phyloP scores from a whole-genome alignment of 2,113 vertebrate species.

The Suricata suricatta region DNA sequence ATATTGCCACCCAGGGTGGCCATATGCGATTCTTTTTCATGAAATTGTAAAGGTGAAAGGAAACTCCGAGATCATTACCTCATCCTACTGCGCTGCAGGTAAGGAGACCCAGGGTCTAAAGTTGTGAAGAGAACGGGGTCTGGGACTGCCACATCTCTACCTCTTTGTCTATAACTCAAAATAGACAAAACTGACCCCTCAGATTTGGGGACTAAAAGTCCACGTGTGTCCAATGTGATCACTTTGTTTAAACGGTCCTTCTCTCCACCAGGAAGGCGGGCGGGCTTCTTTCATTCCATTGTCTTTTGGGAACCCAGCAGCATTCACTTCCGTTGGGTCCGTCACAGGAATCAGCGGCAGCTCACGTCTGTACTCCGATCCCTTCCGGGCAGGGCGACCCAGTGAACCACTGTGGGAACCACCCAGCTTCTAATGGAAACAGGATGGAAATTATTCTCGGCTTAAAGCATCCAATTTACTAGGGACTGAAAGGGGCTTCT shows the following conservation, averaged over 20 bases:
- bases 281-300: not conserved
- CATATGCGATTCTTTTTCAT: conserved; percentile 49
- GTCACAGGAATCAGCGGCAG: not conserved
- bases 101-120: not conserved
- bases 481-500: not conserved
- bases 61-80: not conserved
- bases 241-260: not conserved
- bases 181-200: conserved; percentile 26
- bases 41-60: conserved; percentile 46
- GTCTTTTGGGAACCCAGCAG: not conserved
- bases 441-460: conserved; percentile 1
- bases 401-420: conserved; percentile 42
- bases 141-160: conserved; percentile 22
- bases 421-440: conserved; percentile 47
- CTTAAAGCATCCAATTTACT: not conserved
- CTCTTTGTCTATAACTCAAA: conserved; percentile 50
- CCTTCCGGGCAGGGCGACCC: not conserved
- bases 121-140: not conserved
- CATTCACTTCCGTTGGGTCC: not conserved
- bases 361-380: not conserved
- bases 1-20: conserved; percentile 44
- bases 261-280: not conserved
- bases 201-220: conserved; percentile 16
- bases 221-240: conserved; percentile 42
- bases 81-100: not conserved